Base-by-base conservation (phyloP, 2,888 invertebrate genomes). In the Calliopum simillimum region DNA sequence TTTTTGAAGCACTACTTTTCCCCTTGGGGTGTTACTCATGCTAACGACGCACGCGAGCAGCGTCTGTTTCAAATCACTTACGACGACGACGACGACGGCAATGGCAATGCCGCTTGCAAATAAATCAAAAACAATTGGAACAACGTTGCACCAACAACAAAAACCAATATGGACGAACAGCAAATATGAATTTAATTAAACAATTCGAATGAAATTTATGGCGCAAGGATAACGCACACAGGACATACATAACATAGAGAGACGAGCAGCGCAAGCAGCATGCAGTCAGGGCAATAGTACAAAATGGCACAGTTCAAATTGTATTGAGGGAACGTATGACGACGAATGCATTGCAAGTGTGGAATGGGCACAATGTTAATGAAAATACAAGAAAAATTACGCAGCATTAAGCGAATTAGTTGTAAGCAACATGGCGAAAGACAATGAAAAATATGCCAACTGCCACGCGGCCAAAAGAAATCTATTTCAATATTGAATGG, bases 121-220 rank as follows among this genome's bases (percentile, higher is more conserved):
- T 74, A 76, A 75, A 76, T 76, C 75, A 76, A 69, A 74, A 66
- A 59, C 41, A 12, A 47, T 44, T 16, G 59, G 63, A 64, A 59
- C 64, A 47, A 43, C 69, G 14, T 14, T 55, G 25, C 59, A 49
- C 23, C n/a, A 55, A 71, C 33, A 41, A 25, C 61, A 62, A 46
- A 25, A 64, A 61, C 33, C 33, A 33, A 33, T 33, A 33, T 33
- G 33, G 8, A 8, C 33, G 33, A 33, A 23, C 75, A 46, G 69
- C 76, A 77, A 81, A 80, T 81, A 80, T 77, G 82, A 81, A 82
- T 83, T 82, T 82, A 83, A 82, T 82, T 82, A 82, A 83, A 81
- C 56, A 71, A 69, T 75, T 72, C 71, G 68, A 70, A 71, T 78
- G 74, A 78, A 77, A 80, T 80, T 81, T 79, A 80, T 78, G 76